These are phyloP conservation scores for Agrilus biguttatus DNA, from an alignment of 2,888 invertebrate species.

Conservation along the genomic window DNA sequence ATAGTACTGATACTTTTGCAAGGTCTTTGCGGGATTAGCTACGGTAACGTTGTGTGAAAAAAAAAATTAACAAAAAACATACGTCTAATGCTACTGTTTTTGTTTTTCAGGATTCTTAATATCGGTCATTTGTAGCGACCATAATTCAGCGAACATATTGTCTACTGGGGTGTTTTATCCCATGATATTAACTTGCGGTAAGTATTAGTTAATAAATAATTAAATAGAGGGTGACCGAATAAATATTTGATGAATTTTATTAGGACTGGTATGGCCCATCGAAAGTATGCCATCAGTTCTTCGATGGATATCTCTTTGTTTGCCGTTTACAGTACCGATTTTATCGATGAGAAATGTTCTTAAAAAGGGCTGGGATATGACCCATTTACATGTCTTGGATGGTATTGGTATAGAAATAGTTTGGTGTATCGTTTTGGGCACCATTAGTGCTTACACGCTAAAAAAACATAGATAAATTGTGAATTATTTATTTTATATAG, in stretches of 20 bases:
- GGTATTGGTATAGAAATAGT: conserved; percentile 53
- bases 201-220: conserved; percentile 20
- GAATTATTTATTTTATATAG: background rate
- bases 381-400: conserved; percentile 52
- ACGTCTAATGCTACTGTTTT: conserved; percentile 1
- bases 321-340: conserved; percentile 68
- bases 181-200: conserved; percentile 74
- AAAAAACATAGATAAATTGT: conserved; percentile 19
- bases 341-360: conserved; percentile 62
- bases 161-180: conserved; percentile 84
- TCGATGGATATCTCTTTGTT: conserved; percentile 20
- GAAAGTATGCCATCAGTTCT: conserved; percentile 45
- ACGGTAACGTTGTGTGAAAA: conserved; percentile 35
- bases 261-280: conserved; percentile 55
- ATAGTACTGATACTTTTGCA: conserved; percentile 51
- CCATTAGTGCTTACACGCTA: conserved; percentile 19
- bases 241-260: conserved; percentile 7
- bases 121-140: conserved; percentile 63
- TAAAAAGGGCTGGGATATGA: conserved; percentile 58
- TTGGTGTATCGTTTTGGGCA: conserved; percentile 36
- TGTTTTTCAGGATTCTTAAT: conserved; percentile 54
- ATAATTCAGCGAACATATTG: conserved; percentile 69
- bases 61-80: background rate
- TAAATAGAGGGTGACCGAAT: background rate
- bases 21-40: conserved; percentile 75